These are phyloP conservation scores for Pogonocherus hispidulus DNA, from an alignment of 2,888 invertebrate genomes.

Conservation along the genomic window DNA sequence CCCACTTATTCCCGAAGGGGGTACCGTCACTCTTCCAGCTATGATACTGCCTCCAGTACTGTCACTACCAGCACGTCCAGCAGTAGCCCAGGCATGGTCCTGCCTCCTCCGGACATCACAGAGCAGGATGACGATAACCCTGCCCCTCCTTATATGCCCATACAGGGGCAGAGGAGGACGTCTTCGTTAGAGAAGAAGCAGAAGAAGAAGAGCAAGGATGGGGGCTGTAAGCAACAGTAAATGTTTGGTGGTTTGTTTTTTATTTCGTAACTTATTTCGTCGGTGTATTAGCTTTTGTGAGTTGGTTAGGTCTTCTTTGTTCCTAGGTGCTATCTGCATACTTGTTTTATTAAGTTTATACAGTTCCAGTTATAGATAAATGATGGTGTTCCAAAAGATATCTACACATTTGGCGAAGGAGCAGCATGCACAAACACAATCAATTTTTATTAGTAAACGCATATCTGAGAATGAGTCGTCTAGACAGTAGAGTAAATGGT, in stretches of 20 bases:
- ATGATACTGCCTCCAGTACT: constrained; percentile 63
- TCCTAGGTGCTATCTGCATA: constrained; percentile 10
- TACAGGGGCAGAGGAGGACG: constrained; percentile 80
- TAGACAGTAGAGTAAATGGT: no score
- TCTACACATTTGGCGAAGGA: no score
- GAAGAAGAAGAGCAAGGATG: constrained; percentile 64
- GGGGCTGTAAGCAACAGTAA: constrained; percentile 66
- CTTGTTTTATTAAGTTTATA: no score
- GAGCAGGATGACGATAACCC: constrained; percentile 70
- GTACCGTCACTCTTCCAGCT: constrained; percentile 62
- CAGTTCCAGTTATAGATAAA: no score
- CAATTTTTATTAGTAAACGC: no score
- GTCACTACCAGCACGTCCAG: constrained; percentile 63
- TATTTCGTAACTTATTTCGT: background rate
- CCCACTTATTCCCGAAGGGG: constrained; percentile 72
- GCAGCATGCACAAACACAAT: no score
- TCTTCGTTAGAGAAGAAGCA: constrained; percentile 76
- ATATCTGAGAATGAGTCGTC: no score
- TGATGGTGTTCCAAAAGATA: no score
- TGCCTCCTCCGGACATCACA: constrained; percentile 60
- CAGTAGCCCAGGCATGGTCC: constrained; percentile 62
- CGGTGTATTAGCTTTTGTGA: background rate
- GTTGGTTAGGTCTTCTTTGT: background rate
- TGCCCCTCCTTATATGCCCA: constrained; percentile 83
- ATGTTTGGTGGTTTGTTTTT: background rate